Base-by-base conservation (phyloP, 2,888 invertebrate genomes). In the Tyria jacobaeae region DNA sequence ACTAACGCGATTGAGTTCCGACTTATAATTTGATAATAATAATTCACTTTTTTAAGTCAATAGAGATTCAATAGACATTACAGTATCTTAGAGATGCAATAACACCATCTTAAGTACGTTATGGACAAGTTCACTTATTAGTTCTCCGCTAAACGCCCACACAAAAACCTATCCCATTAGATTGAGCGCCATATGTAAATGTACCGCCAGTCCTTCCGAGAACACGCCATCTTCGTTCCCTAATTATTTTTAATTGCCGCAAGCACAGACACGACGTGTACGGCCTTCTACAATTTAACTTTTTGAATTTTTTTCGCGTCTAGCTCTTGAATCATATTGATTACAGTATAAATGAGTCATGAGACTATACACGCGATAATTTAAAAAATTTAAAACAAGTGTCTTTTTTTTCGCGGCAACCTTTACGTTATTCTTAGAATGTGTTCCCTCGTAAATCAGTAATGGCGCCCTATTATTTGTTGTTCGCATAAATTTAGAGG, bases 161-260 rank as follows among this genome's bases (percentile, higher is more conserved):
- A 68, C 44, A 62, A 54, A 34, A 41, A 50, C 76, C 79, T 49
- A 75, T 56, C 71, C 73, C 69, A 60, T 61, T 75, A 77, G 76
- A 73, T 69, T 75, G 73, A 72, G 71, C 86, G 87, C 88, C 92
- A 89, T 91, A 92, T 93, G 93, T 93, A 92, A 92, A 93, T 92
- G 85, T 86, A 86, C 80, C 81, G 83, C 76, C 72, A 79, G 87
- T 89, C 93, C 93, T 94, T 94, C 93, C 87, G 83, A 92, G 93
- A 94, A 94, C 83, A 81, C 85, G 85, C 86, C 89, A 87, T 89
- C 88, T 89, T 88, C 79, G 87, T 80, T 88, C 91, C 91, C 93
- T 92, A 93, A 94, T 94, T 93, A 94, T 94, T 94, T 94, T 94
- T 94, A 94, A 94, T 94, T 94, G 93, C 92, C 90, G 88, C 90